Base-by-base conservation (phyloP, 2,113 vertebrate species). In the Neotoma lepida region DNA sequence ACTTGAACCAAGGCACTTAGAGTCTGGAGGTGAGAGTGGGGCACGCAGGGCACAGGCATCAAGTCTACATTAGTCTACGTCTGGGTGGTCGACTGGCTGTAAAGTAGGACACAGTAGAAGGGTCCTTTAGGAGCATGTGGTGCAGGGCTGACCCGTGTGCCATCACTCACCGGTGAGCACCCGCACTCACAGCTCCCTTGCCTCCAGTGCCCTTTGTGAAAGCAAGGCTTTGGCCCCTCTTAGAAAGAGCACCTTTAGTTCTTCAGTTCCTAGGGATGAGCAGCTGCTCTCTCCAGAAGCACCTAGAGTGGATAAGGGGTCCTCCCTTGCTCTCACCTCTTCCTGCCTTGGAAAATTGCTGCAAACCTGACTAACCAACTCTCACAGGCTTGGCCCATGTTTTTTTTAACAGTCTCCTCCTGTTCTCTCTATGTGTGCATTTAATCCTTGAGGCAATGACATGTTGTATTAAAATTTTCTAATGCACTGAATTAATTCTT, bases 341-440 rank as follows among this genome's bases (percentile, higher is more conserved):
- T 92, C 97, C 64, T 90, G 96, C 89, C 81, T 97, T 95, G 68
- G 96, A 93, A 94, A 93, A 54, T 73, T 97, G 89, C 97, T 81
- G 17, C 94, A 78, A 92, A 80, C 58, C 88, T 66, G 2, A 98
- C 98, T 98, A 98, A 98, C 98, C 86, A 39, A 88, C 96, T 82
- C 95, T 95, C 77, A 33, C 91, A 87, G 97, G 97, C 98, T 98
- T 98, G 96, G 92, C 94, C 95, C 96, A 2, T 89, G 94, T 96
- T 93, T 96, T 96, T 93, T 96, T 95, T 96, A 97, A 97, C 77
- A 90, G 77, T 96, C 85, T 97, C 98, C 97, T 97, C 97, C 96
- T 97, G 71, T 91, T 96, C 96, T 97, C 87, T 97, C 88, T 98
- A 46, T 98, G 82, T 95, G 84, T 95, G 96, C 96, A 97, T 88